Percentiles rank a stretch among this genome's conserved stretches.
Evolutionary conservation across 2,113 vertebrate species (phyloP).

Genomic region (Pleuronectes platessa): DNA sequence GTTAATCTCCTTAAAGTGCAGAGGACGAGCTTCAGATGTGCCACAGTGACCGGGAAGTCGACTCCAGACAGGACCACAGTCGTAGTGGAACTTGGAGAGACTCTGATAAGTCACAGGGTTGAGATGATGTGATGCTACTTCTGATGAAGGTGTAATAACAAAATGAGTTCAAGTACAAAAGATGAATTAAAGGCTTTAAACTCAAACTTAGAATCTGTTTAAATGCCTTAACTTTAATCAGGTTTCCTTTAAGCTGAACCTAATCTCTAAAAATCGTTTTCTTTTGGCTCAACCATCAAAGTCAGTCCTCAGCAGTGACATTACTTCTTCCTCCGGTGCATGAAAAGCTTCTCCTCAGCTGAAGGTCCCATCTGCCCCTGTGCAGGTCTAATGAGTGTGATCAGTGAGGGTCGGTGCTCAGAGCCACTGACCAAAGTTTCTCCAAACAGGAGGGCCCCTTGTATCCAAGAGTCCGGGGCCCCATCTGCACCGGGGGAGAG

Average conservation of each 20-base stretch:
- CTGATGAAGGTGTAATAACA: not conserved
- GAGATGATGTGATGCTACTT: not conserved
- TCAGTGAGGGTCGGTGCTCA: constrained; percentile 23
- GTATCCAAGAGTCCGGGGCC: constrained; percentile 28
- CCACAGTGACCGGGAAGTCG: constrained; percentile 2
- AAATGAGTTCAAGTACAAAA: too few relatives aligned
- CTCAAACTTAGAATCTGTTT: too few relatives aligned
- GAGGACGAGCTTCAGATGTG: constrained; percentile 14
- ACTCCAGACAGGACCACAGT: not conserved
- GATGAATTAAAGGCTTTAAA: too few relatives aligned
- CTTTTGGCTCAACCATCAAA: not conserved
- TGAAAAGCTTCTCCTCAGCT: not conserved
- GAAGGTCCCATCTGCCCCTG: constrained; percentile 18
- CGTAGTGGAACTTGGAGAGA: constrained; percentile 9
- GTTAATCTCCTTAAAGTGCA: constrained; percentile 67
- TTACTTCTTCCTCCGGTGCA: not conserved
- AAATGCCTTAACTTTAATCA: too few relatives aligned
- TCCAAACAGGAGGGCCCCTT: constrained; percentile 29
- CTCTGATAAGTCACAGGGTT: not conserved
- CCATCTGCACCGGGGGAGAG: not conserved
- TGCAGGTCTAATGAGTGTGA: constrained; percentile 43
- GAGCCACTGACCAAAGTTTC: constrained; percentile 40
- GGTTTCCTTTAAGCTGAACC: too few relatives aligned
- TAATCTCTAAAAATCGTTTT: too few relatives aligned
- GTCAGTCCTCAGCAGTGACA: not conserved